Evolutionary conservation across 1,140 invertebrate genomes (phyloP), one percentile per base, ranked within the genome.

Genomic region (Halesus radiatus): DNA sequence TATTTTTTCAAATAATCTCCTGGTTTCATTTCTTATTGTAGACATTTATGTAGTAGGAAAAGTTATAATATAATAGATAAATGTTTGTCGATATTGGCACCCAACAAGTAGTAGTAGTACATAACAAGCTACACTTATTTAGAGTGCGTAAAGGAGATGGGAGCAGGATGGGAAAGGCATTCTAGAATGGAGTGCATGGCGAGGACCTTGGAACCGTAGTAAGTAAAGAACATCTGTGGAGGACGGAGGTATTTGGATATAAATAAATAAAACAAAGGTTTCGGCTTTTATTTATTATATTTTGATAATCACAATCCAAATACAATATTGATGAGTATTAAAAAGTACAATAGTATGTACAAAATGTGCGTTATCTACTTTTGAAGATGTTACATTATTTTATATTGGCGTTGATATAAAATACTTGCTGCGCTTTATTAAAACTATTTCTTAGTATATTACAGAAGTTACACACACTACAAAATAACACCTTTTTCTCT

Each of bases 301-400:
- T 53, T 72, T 50, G 68, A 72, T 72, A 53, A 54, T 72, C 45
- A 66, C 62, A 66, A 29, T 66, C 68, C 37, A 72, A 72, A 72
- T 72, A 72, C 68, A 72, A 66, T 72, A 53, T 26, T 20, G 29
- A 75, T 75, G 73, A 75, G 73, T 75, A 75, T 75, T 75, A 75
- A 75, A 73, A 75, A 75, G 73, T 58, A 58, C 53, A 58, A 54
- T 74, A 58, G 26, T 75, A 75, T 75, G 73, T 58, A 75, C 73
- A 75, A 60, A 72, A 58, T 60, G 73, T 75, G 73, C 73, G 54
- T 60, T 75, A 22, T 37, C 70, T 73, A 50, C 18, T 73, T 23
- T 37, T 66, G 62, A 66, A 66, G 26, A 66, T 37, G 23, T 66
- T 23, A 60, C 15, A n/a, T 66, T 29, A 66, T 32, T 66, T 66